Evolutionary conservation across 30 jellyfish, hydroid and myxozoan species (phyloP).

Genomic region (Chironex yamaguchii): DNA sequence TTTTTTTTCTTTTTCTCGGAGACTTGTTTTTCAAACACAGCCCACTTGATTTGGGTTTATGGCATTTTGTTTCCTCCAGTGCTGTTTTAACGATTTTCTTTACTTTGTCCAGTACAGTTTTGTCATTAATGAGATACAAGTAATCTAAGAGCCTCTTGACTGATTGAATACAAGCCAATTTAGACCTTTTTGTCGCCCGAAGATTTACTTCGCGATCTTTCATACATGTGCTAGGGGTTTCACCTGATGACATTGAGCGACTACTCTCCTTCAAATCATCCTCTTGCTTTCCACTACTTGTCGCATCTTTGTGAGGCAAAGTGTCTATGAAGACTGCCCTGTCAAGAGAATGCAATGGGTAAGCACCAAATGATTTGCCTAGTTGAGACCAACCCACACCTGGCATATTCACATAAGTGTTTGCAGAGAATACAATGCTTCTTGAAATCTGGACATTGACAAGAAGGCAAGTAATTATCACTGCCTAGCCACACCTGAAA

Average conservation of each 20-base stretch:
- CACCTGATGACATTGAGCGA: too few species aligned
- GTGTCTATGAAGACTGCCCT: constrained; percentile 17
- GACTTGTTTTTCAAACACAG: constrained; percentile 39
- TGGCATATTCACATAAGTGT: constrained; percentile 10
- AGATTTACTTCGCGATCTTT: not conserved
- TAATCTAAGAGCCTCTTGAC: constrained; percentile 22
- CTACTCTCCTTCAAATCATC: too few species aligned
- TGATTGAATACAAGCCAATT: constrained; percentile 3
- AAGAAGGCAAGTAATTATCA: constrained; percentile 7
- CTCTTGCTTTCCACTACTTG: too few species aligned
- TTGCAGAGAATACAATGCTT: constrained; percentile 44
- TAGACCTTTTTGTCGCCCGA: constrained; percentile 14
- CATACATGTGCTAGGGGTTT: too few species aligned
- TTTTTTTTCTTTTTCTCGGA: not conserved
- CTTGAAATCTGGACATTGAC: constrained; percentile 7
- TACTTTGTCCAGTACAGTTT: constrained; percentile 4
- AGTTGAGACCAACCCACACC: constrained; percentile 47
- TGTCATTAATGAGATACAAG: not conserved
- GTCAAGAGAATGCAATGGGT: constrained; percentile 31
- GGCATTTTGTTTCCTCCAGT: constrained; percentile 10
- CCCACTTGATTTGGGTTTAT: constrained; percentile 25
- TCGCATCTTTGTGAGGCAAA: too few species aligned
- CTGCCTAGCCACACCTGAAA: constrained; percentile 23
- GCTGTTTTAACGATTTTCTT: not conserved
- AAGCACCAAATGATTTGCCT: constrained; percentile 10